Evolutionary conservation across 2,113 vertebrate genomes (phyloP).

Genomic region (Oncorhynchus mykiss): DNA sequence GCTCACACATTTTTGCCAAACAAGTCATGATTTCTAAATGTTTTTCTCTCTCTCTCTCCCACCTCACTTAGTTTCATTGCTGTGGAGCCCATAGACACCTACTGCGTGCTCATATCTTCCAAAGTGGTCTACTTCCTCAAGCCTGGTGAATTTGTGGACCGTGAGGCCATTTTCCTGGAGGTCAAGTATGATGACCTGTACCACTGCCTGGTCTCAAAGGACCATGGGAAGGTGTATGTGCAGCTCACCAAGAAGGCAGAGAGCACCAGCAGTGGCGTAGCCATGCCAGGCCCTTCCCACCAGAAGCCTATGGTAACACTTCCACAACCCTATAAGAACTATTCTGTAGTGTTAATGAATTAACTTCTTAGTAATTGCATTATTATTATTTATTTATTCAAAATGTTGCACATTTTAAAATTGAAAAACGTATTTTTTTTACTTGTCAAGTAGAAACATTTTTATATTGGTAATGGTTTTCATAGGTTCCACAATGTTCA

Average conservation of each 20-base stretch:
- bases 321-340: background rate
- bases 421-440: no score
- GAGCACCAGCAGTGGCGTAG: constrained; percentile 84
- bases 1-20: background rate
- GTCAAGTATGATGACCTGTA: constrained; percentile 96
- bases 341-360: no score
- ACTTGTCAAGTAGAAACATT: no score
- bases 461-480: background rate
- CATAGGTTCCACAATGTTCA: background rate
- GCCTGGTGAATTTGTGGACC: constrained; percentile 82
- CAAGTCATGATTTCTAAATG: background rate
- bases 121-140: constrained; percentile 94
- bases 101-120: constrained; percentile 94
- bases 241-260: constrained; percentile 96
- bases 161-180: constrained; percentile 94
- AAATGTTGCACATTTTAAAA: no score
- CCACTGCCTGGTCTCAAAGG: constrained; percentile 96
- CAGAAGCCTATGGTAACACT: constrained; percentile 94
- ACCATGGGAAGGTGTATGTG: constrained; percentile 92
- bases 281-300: constrained; percentile 93
- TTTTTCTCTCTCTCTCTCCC: background rate
- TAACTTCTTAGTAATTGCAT: no score
- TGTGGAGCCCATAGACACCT: constrained; percentile 88
- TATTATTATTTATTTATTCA: no score
- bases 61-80: constrained; percentile 86